phyloP scores from a whole-genome alignment of 2,888 invertebrate genomes.

The Leptinotarsa juncta region DNA sequence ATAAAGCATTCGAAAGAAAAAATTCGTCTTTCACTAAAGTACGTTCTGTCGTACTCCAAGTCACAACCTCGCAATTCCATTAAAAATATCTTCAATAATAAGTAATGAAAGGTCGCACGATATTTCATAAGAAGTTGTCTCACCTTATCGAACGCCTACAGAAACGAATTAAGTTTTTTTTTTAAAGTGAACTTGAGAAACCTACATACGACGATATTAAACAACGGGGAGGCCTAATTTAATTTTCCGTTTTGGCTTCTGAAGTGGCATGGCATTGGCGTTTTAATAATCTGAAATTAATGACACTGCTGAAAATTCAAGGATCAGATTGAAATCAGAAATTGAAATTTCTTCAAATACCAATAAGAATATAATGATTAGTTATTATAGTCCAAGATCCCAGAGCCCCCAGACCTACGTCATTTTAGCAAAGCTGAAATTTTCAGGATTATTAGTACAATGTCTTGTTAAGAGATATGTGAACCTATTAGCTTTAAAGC shows the following conservation, averaged over 20 bases:
- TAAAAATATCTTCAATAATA: constrained; percentile 18
- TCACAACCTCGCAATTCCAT: constrained; percentile 10
- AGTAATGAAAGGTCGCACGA: constrained; percentile 23
- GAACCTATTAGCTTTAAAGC: too few relatives aligned
- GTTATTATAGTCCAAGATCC: too few relatives aligned
- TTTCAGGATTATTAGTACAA: too few relatives aligned
- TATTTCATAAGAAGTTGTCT: constrained; percentile 17
- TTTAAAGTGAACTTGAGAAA: constrained; percentile 24
- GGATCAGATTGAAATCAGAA: background rate
- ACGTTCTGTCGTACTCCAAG: background rate
- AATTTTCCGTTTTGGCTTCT: constrained; percentile 3
- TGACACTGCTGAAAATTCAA: constrained; percentile 11
- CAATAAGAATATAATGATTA: too few relatives aligned
- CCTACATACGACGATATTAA: constrained; percentile 21
- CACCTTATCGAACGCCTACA: constrained; percentile 22
- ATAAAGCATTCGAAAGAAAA: too few relatives aligned
- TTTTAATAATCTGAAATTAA: background rate
- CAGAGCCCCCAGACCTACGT: too few relatives aligned
- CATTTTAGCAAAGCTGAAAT: too few relatives aligned
- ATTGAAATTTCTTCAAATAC: too few relatives aligned
- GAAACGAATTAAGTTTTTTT: constrained; percentile 22
- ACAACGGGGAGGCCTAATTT: constrained; percentile 6
- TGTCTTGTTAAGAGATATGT: too few relatives aligned
- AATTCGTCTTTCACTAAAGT: background rate
- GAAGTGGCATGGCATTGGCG: background rate